Base-by-base conservation (phyloP, 1,140 invertebrate species). In the Rhynchophorus ferrugineus region DNA sequence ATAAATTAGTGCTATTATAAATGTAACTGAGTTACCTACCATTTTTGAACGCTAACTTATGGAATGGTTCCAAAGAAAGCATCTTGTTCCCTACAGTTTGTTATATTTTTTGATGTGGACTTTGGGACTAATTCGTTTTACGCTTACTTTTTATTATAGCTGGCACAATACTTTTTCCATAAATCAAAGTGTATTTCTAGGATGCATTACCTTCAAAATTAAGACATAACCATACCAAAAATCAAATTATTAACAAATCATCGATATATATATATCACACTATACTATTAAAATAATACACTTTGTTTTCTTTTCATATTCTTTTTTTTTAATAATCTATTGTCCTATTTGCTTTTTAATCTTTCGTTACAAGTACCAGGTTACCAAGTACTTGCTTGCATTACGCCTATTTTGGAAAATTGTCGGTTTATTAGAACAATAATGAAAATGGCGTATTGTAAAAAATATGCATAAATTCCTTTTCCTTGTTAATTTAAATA, bases 321-420 rank as follows among this genome's bases (percentile, higher is more conserved):
- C 29, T 14, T 21, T 19, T 43, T 43, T 43, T 29, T 3, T 14
- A 1, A 13, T 9, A 16, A n/a, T 33, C 16, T 44, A 44, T 9
- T 13, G 21, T 44, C 29, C 29, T 29, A 24, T 44, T 16, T n/a
- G 16, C 17, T 44, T 34, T 44, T 44, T 29, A 21, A 44, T 34
- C 43, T 35, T 20, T 44, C 20, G 33, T 29, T 36, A 59, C 54
- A 59, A 46, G 44, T 59, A 52, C 53, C 44, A 47, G 54, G 34
- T 53, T 41, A 59, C 57, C 34, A 48, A 56, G 51, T 58, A 58
- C 46, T 49, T 58, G 56, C 49, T 43, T 38, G 20, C 29, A 44
- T 19, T 34, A 44, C 43, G 43, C 38, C 38, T 41, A 38, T 13
- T 38, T 38, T 38, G n/a, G 7, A 14, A 38, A 5, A 7, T 19